Base-by-base conservation (phyloP, 2,113 vertebrate genomes). In the Cochlearius cochlearius region DNA sequence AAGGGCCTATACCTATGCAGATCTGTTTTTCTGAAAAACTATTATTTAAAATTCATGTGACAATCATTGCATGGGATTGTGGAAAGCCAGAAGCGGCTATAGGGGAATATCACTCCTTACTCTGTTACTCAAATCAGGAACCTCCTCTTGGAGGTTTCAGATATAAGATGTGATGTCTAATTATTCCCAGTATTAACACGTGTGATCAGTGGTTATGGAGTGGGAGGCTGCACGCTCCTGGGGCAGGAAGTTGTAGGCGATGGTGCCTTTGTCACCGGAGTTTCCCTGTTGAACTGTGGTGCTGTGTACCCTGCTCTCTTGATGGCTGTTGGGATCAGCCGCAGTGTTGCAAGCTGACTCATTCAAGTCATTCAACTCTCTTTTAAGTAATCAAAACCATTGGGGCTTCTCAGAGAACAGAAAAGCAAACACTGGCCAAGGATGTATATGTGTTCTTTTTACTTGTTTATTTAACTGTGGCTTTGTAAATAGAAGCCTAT, bases 331-430 rank as follows among this genome's bases (percentile, higher is more conserved):
- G n/a, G n/a, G n/a, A 43, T 62, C 27, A 55, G 59, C 49, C 30
- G 32, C 41, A 18, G 43, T n/a, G 27, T 10, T 87, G 23, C 41
- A 52, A 72, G 60, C 43, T 91, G 91, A 76, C 60, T 92, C 66
- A 75, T 69, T 87, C 53, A 81, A 78, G 30, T 53, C 84, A 43
- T 60, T 43, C 41, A 43, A 32, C 21, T 71, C 10, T 47, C 26
- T 59, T 72, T 39, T 30, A 86, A 85, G 62, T 79, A 58, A 92
- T 76, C 43, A 89, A 73, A 97, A 69, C 23, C 41, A 63, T 89
- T 73, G 86, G 39, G 66, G 52, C 29, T 82, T 84, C 50, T 88
- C 3, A 5, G 52, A 71, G 82, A 78, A 84, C 11, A 91, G 79
- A 92, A 90, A 85, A 43, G 1, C 25, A 86, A 50, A 26, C 2